Conservation (phyloP, 2,888 invertebrate species). For the Dendrolimus houi region DNA sequence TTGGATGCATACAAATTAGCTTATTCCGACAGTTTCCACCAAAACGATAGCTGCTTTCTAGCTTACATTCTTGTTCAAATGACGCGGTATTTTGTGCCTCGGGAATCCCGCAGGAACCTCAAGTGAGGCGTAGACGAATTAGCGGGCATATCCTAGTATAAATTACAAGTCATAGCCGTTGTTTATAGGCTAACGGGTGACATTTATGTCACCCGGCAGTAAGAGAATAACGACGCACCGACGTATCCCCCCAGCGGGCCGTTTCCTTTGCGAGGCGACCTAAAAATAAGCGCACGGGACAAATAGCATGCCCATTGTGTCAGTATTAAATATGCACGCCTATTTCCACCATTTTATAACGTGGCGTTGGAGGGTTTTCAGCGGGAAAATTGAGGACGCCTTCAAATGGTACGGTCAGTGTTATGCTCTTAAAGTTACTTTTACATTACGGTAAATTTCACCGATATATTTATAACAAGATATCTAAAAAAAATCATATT, state of each 20-base stretch:
- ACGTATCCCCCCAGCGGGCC: conserved; percentile 27
- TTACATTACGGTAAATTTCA: no score
- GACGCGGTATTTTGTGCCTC: no score
- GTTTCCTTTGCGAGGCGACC: conserved; percentile 43
- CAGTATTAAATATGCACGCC: conserved; percentile 21
- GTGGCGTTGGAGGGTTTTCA: neutral
- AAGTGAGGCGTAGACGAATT: no score
- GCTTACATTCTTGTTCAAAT: no score
- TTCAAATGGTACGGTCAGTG: neutral
- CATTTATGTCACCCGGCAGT: conserved; percentile 17
- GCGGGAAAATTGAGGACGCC: neutral
- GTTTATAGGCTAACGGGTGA: conserved; percentile 14
- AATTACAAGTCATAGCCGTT: neutral
- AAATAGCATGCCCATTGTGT: conserved; percentile 11
- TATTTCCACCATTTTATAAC: neutral
- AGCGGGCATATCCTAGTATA: neutral
- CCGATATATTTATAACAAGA: no score
- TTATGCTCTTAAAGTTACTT: no score
- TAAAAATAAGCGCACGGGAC: conserved; percentile 43
- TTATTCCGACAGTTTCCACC: no score
- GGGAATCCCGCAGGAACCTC: no score
- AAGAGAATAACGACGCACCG: conserved; percentile 24
- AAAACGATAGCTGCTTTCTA: no score
- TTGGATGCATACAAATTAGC: no score
- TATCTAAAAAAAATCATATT: no score